Percentiles rank a stretch among this genome's conserved stretches.
phyloP scores from a whole-genome alignment of 2,888 invertebrate species.

The Flabesymbios commensalis region DNA sequence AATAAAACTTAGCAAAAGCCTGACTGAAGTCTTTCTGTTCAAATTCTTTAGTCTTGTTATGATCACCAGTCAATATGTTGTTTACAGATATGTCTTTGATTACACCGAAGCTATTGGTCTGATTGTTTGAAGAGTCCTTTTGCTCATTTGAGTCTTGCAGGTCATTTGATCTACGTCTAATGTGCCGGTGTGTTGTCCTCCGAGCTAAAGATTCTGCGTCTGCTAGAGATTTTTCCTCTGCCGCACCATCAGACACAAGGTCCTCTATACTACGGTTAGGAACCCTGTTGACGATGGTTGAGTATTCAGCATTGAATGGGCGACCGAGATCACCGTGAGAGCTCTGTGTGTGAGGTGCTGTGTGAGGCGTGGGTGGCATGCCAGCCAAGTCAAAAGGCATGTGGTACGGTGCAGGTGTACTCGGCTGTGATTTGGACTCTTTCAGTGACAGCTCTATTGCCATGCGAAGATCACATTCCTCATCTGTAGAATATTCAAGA shows the following conservation, averaged over 20 bases:
- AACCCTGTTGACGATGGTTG: slow-evolving; percentile 47
- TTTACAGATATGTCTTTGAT: slow-evolving; percentile 58
- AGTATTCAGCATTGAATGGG: slow-evolving; percentile 24
- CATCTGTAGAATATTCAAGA: slow-evolving; percentile 25
- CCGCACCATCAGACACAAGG: neutral
- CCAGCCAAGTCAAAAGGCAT: slow-evolving; percentile 1
- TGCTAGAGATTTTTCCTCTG: neutral
- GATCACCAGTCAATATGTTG: slow-evolving; percentile 51
- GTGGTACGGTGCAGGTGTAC: neutral
- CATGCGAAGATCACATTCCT: slow-evolving; percentile 44
- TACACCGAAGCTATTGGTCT: slow-evolving; percentile 45
- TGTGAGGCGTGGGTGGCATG: neutral
- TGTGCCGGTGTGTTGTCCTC: neutral
- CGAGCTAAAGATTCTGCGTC: neutral
- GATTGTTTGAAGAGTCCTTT: neutral
- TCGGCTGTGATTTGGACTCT: slow-evolving; percentile 42
- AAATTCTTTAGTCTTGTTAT: slow-evolving; percentile 54
- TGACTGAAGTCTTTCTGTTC: slow-evolving; percentile 39
- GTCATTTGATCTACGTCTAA: neutral
- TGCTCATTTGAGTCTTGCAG: neutral
- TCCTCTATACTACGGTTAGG: slow-evolving; percentile 54
- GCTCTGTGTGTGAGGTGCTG: neutral
- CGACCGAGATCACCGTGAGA: neutral
- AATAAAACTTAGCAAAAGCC: slow-evolving; percentile 22
- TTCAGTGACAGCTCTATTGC: slow-evolving; percentile 67